Evolutionary conservation across 1,140 invertebrate genomes (phyloP).

Genomic region (Meteorus sp.): DNA sequence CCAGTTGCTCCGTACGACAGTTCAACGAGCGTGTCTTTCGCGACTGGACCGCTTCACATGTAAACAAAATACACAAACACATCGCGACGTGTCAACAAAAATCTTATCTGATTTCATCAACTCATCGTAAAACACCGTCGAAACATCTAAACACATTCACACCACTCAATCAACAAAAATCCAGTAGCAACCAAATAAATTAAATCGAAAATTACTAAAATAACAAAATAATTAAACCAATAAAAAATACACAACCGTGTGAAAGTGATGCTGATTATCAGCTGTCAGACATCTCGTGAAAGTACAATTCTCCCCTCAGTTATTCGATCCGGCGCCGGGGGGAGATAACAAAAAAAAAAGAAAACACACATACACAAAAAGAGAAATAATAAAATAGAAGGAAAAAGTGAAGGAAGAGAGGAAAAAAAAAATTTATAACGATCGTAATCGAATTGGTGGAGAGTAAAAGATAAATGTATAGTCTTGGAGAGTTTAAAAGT

Average conservation of each 20-base stretch:
- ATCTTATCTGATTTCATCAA: not conserved
- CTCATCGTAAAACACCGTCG: too few relatives aligned
- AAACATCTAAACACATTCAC: too few relatives aligned
- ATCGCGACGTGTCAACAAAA: too few relatives aligned
- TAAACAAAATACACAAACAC: not conserved
- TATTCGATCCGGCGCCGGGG: not conserved
- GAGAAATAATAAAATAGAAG: not conserved
- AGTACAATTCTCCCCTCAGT: not conserved
- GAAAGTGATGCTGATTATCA: constrained; percentile 7
- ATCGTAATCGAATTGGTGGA: not conserved
- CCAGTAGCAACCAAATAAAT: constrained; percentile 8
- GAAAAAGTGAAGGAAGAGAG: not conserved
- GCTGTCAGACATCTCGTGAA: not conserved
- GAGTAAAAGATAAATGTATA: not conserved
- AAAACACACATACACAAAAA: too few relatives aligned
- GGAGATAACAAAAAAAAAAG: too few relatives aligned
- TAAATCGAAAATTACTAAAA: not conserved
- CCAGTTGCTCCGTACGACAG: constrained; percentile 47
- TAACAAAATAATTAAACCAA: too few relatives aligned
- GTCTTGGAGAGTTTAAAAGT: not conserved
- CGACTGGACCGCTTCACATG: constrained; percentile 36
- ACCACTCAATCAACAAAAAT: too few relatives aligned
- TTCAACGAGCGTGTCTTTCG: constrained; percentile 48
- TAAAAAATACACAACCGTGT: not conserved
- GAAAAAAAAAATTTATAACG: too few relatives aligned